Conservation (phyloP, 2,888 invertebrate species). For the Cephalotes varians region DNA sequence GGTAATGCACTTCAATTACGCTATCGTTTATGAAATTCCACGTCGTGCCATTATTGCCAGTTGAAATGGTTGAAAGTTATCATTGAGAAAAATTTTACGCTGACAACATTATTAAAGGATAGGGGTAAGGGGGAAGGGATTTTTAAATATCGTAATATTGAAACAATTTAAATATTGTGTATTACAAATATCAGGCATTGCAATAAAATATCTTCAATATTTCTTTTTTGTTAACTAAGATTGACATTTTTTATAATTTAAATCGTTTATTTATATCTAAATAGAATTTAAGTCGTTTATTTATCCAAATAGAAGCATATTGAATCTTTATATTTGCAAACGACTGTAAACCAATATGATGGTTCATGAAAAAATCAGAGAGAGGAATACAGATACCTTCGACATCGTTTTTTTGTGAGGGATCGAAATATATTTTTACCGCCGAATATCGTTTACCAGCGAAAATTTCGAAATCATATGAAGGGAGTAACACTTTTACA, state of each 20-base stretch:
- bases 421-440: background rate
- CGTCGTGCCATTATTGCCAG: conserved; percentile 18
- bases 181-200: background rate
- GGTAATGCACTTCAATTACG: conserved; percentile 42
- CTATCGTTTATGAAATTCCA: conserved; percentile 60
- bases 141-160: conserved; percentile 14
- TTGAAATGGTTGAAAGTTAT: conserved; percentile 32
- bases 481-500: background rate
- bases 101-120: background rate
- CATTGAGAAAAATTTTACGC: conserved; percentile 12
- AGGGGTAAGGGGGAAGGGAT: background rate
- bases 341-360: background rate
- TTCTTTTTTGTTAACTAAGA: background rate
- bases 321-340: background rate
- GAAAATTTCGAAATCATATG: conserved; percentile 6
- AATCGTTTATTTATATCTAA: conserved; percentile 1
- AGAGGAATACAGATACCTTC: background rate
- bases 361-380: background rate
- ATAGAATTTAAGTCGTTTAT: conserved; percentile 1
- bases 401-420: background rate
- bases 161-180: conserved; percentile 15
- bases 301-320: background rate
- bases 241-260: conserved; percentile 14
- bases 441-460: background rate
- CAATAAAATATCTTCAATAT: background rate